Percentiles rank a stretch among this genome's conserved stretches.
These are phyloP conservation scores for Rhingia campestris DNA, from an alignment of 2,888 invertebrate species.

Conservation along the genomic window DNA sequence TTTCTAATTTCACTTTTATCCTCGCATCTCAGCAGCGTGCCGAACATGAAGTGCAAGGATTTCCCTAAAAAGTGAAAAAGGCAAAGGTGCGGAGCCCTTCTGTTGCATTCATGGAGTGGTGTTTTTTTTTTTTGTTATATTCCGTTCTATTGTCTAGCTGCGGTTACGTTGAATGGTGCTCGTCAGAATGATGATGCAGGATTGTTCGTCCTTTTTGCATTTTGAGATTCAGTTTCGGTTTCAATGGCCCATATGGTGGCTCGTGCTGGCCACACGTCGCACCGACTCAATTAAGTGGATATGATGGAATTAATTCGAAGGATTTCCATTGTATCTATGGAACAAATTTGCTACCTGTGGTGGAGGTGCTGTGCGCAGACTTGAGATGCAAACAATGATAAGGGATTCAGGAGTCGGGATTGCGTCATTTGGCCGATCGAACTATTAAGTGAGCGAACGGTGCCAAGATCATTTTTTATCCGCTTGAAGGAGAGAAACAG, in stretches of 20 bases:
- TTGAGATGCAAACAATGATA: constrained; percentile 56
- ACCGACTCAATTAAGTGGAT: constrained; percentile 71
- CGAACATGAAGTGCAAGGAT: constrained; percentile 34
- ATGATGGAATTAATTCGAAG: constrained; percentile 63
- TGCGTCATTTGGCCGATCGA: constrained; percentile 68
- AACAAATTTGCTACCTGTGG: constrained; percentile 64
- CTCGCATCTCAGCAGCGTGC: constrained; percentile 30
- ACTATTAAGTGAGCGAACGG: constrained; percentile 52
- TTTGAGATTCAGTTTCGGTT: constrained; percentile 64
- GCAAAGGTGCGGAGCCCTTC: constrained; percentile 67
- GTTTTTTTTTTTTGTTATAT: constrained; percentile 33
- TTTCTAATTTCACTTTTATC: constrained; percentile 72
- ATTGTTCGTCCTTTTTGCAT: constrained; percentile 71
- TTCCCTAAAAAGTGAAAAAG: constrained; percentile 69
- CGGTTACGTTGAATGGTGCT: constrained; percentile 67
- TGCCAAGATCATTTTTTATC: constrained; percentile 30
- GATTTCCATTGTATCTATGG: constrained; percentile 52
- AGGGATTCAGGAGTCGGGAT: constrained; percentile 58
- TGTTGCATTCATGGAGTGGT: constrained; percentile 25
- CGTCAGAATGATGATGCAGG: constrained; percentile 60
- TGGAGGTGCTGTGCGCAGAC: constrained; percentile 8
- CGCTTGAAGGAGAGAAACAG: constrained; percentile 47
- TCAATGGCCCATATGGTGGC: constrained; percentile 67
- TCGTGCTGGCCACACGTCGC: constrained; percentile 68
- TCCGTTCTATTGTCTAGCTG: constrained; percentile 41